Percentiles rank a stretch among this genome's conserved stretches.
Evolutionary conservation across 23 tunicate species (phyloP).

Genomic region (Ciona savignyi): DNA sequence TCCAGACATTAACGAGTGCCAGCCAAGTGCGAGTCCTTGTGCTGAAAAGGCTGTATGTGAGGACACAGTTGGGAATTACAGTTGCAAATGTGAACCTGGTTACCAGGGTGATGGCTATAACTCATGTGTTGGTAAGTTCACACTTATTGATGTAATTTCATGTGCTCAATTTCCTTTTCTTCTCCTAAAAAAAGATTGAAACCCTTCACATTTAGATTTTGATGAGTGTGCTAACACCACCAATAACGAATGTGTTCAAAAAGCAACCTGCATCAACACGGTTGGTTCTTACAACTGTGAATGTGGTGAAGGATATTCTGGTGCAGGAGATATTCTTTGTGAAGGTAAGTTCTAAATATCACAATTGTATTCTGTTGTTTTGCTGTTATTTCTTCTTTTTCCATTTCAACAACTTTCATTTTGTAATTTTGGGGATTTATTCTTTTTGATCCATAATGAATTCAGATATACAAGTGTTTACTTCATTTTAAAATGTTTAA

Average conservation of each 20-base stretch:
- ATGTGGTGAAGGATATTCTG: not conserved
- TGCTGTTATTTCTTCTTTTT: too few relatives aligned
- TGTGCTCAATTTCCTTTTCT: too few relatives aligned
- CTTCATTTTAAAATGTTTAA: too few relatives aligned
- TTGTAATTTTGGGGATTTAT: too few relatives aligned
- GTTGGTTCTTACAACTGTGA: not conserved
- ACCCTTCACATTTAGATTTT: not conserved
- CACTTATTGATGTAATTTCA: too few relatives aligned
- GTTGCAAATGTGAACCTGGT: not conserved
- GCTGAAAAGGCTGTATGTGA: not conserved
- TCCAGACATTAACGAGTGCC: not conserved
- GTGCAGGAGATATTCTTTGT: not conserved
- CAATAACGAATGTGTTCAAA: not conserved
- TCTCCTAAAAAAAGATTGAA: too few relatives aligned
- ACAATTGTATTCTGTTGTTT: too few relatives aligned
- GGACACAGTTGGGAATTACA: not conserved
- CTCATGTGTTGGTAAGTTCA: not conserved
- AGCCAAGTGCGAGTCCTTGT: not conserved
- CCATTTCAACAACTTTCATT: too few relatives aligned
- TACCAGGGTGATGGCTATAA: not conserved
- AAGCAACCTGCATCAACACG: not conserved
- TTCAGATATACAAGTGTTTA: too few relatives aligned
- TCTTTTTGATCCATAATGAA: too few relatives aligned
- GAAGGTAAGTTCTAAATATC: too few relatives aligned
- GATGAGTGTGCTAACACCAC: not conserved